phyloP scores from a whole-genome alignment of 2,113 vertebrate genomes.

The Psophia crepitans region DNA sequence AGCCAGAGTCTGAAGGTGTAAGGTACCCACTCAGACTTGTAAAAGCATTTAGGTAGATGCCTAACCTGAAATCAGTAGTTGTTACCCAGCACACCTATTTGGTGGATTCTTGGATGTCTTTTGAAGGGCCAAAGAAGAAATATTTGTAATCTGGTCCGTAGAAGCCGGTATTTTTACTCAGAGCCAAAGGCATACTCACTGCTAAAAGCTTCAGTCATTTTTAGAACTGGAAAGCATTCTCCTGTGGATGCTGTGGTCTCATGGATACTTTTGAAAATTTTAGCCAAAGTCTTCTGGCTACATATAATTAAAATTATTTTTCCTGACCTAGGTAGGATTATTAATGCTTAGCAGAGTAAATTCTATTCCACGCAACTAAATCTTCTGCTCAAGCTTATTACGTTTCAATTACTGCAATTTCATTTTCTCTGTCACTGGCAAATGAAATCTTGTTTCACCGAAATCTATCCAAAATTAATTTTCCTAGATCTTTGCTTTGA shows the following conservation, averaged over 20 bases:
- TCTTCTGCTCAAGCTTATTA: neutral
- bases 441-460: conserved; percentile 8
- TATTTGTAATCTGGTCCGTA: neutral
- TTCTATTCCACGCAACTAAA: neutral
- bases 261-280: neutral
- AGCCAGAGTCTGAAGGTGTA: neutral
- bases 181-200: neutral
- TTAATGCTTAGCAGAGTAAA: neutral
- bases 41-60: neutral
- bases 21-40: neutral
- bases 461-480: conserved; percentile 44
- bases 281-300: neutral
- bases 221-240: neutral
- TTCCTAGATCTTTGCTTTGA: conserved; percentile 27
- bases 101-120: neutral
- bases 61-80: neutral
- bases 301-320: neutral
- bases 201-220: neutral
- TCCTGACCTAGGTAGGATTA: neutral
- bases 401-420: conserved; percentile 8
- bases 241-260: neutral
- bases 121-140: neutral
- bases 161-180: neutral
- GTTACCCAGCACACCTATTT: neutral
- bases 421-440: neutral